Percentiles rank a stretch among this genome's conserved stretches.
phyloP scores from a whole-genome alignment of 1,140 invertebrate species.

The Achroia grisella region DNA sequence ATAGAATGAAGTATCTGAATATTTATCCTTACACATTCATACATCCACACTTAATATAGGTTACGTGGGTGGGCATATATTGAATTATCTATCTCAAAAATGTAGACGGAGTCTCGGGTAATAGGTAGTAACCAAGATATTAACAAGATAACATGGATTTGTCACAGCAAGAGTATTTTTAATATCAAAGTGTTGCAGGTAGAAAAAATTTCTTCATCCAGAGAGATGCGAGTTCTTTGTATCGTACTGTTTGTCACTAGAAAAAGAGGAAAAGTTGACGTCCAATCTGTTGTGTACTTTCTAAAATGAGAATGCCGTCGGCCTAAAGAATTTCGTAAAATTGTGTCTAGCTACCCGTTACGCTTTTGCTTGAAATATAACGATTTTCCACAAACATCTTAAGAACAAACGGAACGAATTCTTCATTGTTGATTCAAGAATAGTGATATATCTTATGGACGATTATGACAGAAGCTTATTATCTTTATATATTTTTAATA shows the following conservation, averaged over 20 bases:
- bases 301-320: conserved; percentile 38
- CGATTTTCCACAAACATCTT: conserved; percentile 12
- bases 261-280: conserved; percentile 45
- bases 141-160: not conserved
- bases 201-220: conserved; percentile 29
- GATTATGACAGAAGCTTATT: too few species aligned
- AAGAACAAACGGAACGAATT: too few species aligned
- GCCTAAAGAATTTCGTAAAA: conserved; percentile 23
- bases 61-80: too few species aligned
- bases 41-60: not conserved
- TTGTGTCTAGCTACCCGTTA: conserved; percentile 15
- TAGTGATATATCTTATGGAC: too few species aligned
- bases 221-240: conserved; percentile 34
- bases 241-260: conserved; percentile 32
- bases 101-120: too few species aligned
- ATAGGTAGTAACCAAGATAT: too few species aligned
- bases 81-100: too few species aligned
- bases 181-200: conserved; percentile 23
- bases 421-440: too few species aligned
- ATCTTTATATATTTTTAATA: too few species aligned
- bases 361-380: conserved; percentile 9
- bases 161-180: conserved; percentile 11
- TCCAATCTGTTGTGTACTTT: conserved; percentile 48
- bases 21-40: not conserved
- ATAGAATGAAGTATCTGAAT: not conserved